Base-by-base conservation (phyloP, 2,888 invertebrate genomes). In the Xestia c-nigrum region DNA sequence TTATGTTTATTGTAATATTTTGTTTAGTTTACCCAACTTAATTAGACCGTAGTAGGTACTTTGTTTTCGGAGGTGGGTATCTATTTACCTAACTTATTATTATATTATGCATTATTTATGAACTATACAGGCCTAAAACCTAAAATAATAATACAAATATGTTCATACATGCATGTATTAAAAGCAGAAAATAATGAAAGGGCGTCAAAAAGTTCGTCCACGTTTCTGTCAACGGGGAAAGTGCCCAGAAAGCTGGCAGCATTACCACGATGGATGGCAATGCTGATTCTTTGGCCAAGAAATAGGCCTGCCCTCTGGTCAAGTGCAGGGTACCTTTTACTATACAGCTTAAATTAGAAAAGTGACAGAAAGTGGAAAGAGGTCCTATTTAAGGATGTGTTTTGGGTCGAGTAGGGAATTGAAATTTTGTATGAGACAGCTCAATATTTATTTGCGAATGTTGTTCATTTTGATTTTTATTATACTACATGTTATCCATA, bases 11-110 rank as follows among this genome's bases (percentile, higher is more conserved):
- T 68, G 3, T 4, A 19, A 19, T 47, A 38, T 38, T 61, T 12
- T 80, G 38, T 69, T 55, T 12, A 67, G 43, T 68, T 5, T 52
- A 47, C 24, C 21, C 6, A 57, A 61, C 14, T 61, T 63, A 66
- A 83, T 80, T 69, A 83, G 61, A 70, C 70, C 31, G 40, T 55
- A n/a, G n/a, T n/a, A n/a, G n/a, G n/a, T n/a, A 61, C 31, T 61
- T 67, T 52, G 66, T 66, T 73, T 31, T 9, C 19, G 14, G 5
- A 31, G 47, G 38, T 40, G 24, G 4, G 55, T 68, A 46, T 21
- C 6, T 47, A 47, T 16, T 4, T 47, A 47, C 47, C 6, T 16
- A 47, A 47, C 19, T 46, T 46, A 12, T 16, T 16, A 0, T 12
- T 3, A 46, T 46, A 46, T 10, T 43, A 43, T 46, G 16, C 47